Conservation (phyloP, 2,113 vertebrate genomes). For the Boulengeromyrus knoepffleri region DNA sequence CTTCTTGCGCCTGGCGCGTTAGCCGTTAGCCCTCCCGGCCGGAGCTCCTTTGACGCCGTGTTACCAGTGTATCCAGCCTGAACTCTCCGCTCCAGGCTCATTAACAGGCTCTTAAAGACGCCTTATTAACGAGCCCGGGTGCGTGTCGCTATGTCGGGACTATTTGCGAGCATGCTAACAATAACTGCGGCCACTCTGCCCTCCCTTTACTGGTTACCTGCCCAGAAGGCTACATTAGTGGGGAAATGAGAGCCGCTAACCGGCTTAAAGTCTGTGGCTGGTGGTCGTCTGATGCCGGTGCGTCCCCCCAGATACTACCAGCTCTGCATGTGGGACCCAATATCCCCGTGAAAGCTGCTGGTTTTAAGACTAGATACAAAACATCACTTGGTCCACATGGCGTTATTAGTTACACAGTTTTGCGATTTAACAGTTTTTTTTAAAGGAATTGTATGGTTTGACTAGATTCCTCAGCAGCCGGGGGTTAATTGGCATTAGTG, state of each 20-base stretch:
- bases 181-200: background rate
- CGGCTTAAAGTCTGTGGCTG: background rate
- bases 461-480: background rate
- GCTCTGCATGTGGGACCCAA: background rate
- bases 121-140: background rate
- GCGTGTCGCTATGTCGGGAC: background rate
- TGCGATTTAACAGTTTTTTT: background rate
- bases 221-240: background rate
- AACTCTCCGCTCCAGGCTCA: background rate
- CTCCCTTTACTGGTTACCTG: background rate
- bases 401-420: background rate
- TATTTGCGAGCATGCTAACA: background rate
- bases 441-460: background rate
- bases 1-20: background rate
- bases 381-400: background rate
- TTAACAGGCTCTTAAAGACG: background rate
- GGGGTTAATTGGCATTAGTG: background rate
- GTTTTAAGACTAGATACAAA: background rate
- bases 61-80: background rate
- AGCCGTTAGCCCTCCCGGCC: background rate
- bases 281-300: background rate
- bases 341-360: background rate
- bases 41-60: background rate
- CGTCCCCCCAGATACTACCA: background rate
- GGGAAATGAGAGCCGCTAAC: background rate